Percentiles rank a stretch among this genome's conserved stretches.
Evolutionary conservation across 2,113 vertebrate species (phyloP).

Genomic region (Noturus placidus): DNA sequence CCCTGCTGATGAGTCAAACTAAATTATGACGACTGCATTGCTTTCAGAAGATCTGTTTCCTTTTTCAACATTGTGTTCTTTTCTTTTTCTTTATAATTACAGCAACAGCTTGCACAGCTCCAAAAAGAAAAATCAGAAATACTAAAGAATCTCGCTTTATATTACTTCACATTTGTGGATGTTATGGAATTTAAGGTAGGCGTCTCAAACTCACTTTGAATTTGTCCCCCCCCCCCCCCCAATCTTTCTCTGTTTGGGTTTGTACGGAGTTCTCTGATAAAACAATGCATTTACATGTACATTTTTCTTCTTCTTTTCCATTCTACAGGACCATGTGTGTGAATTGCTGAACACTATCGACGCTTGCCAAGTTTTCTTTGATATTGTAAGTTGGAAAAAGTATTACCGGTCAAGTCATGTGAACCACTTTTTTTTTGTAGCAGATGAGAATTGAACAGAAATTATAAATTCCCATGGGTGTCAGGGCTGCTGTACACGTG

Average conservation of each 20-base stretch:
- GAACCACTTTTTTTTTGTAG: neutral
- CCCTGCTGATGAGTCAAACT: slow-evolving; percentile 50
- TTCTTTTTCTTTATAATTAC: slow-evolving; percentile 66
- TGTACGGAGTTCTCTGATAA: neutral
- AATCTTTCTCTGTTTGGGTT: neutral
- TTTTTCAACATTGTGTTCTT: neutral
- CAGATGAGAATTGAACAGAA: neutral
- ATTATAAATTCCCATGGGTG: neutral
- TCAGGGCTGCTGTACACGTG: neutral
- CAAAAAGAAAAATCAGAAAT: slow-evolving; percentile 99
- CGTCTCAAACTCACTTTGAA: neutral
- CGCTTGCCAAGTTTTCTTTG: slow-evolving; percentile 98
- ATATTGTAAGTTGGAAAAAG: slow-evolving; percentile 84
- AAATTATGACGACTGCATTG: neutral
- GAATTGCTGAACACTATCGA: slow-evolving; percentile 98
- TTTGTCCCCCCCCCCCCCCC: too few relatives aligned
- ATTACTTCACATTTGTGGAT: slow-evolving; percentile 99
- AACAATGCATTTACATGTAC: neutral
- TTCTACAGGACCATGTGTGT: slow-evolving; percentile 90
- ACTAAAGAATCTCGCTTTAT: slow-evolving; percentile 96
- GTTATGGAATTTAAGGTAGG: slow-evolving; percentile 99
- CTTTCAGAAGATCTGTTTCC: neutral
- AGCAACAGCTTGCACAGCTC: slow-evolving; percentile 99
- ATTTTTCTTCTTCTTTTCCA: neutral
- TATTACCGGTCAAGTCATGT: neutral